phyloP scores from a whole-genome alignment of 2,113 vertebrate genomes.

The Eira barbara region DNA sequence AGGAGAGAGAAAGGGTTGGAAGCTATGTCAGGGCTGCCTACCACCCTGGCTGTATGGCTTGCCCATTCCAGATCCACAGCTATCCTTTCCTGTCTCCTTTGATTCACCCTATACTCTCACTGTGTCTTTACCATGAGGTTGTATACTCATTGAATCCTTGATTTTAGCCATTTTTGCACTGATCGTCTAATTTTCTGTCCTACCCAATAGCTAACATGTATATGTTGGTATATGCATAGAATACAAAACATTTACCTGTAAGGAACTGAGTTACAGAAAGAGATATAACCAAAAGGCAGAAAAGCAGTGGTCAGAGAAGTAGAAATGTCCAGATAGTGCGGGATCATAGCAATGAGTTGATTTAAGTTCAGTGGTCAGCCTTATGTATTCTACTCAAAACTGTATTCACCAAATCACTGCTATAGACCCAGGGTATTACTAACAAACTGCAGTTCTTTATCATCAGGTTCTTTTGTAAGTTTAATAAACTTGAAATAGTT shows the following conservation, averaged over 20 bases:
- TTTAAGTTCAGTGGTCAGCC: neutral
- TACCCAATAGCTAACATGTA: neutral
- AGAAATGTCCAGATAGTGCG: neutral
- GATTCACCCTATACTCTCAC: neutral
- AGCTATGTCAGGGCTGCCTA: neutral
- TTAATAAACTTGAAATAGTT: slow-evolving; percentile 34
- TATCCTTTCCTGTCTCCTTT: neutral
- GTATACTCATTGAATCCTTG: neutral
- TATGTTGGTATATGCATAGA: neutral
- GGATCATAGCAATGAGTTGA: neutral
- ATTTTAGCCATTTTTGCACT: neutral
- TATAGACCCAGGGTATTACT: neutral
- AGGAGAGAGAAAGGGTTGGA: neutral
- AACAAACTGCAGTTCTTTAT: slow-evolving; percentile 9
- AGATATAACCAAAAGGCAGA: neutral
- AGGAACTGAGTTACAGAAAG: neutral
- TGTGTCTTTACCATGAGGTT: neutral
- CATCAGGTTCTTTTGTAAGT: slow-evolving; percentile 2
- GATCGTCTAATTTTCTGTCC: neutral
- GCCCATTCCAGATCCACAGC: neutral
- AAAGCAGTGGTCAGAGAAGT: neutral
- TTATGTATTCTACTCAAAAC: neutral
- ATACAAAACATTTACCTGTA: neutral
- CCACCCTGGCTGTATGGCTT: neutral
- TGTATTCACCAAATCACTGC: neutral